A percentile compares a stretch with the other conserved stretches of the same genome.
Conservation (phyloP, 2,113 vertebrate species). For the Eulemur macaco region DNA sequence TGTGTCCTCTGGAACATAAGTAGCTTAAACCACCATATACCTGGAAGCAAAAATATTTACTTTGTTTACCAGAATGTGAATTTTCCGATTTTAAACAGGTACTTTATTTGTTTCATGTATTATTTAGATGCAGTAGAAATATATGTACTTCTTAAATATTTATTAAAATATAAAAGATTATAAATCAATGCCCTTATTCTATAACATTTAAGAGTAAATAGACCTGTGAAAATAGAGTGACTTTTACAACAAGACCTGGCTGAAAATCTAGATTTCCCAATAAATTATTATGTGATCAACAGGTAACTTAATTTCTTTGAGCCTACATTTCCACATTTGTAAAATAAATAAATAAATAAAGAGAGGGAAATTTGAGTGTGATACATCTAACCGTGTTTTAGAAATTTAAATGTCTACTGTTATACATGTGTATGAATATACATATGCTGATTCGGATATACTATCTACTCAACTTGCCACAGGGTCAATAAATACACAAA, state of each 20-base stretch:
- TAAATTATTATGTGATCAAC: not conserved
- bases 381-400: not conserved
- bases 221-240: not conserved
- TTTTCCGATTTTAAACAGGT: not conserved
- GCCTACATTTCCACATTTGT: not conserved
- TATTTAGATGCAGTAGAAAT: not conserved
- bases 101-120: not conserved
- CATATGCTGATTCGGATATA: not conserved
- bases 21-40: not conserved
- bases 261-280: not conserved
- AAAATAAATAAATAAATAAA: not conserved
- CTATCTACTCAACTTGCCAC: not conserved
- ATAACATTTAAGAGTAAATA: not conserved
- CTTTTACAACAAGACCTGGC: not conserved
- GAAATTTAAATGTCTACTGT: not conserved
- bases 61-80: not conserved
- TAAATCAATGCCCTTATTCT: not conserved
- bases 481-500: not conserved
- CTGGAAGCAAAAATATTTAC: not conserved
- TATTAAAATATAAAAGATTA: not conserved
- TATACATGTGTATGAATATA: not conserved
- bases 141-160: not conserved
- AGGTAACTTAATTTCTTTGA: not conserved
- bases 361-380: not conserved
- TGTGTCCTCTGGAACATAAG: not conserved